A percentile compares a stretch with the other conserved stretches of the same genome.
These are phyloP conservation scores for Glyptemys insculpta DNA, from an alignment of 2,797 vertebrate species.

Conservation along the genomic window DNA sequence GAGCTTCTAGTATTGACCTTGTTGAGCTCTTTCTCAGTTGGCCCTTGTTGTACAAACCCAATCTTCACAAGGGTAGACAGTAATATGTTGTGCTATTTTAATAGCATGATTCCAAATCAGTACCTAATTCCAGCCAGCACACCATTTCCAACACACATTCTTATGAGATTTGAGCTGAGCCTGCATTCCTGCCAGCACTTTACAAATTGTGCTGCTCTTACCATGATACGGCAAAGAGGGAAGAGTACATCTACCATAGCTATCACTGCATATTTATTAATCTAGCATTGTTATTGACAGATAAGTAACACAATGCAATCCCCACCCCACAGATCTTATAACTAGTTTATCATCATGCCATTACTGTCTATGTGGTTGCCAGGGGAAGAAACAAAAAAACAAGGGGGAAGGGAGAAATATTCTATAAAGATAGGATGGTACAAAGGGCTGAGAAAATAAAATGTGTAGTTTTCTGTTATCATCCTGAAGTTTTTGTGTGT, in stretches of 20 bases:
- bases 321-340: slow-evolving; percentile 51
- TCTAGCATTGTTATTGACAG: slow-evolving; percentile 50
- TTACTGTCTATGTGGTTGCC: slow-evolving; percentile 48
- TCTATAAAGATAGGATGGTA: slow-evolving; percentile 28
- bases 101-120: neutral
- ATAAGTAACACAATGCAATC: slow-evolving; percentile 65
- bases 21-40: neutral
- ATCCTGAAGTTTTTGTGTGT: neutral
- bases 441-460: slow-evolving; percentile 60
- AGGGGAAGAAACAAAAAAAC: slow-evolving; percentile 54
- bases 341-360: slow-evolving; percentile 62
- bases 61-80: neutral
- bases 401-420: slow-evolving; percentile 26
- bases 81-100: neutral
- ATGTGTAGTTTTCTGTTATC: slow-evolving; percentile 20
- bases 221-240: slow-evolving; percentile 2
- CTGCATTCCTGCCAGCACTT: slow-evolving; percentile 16
- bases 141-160: neutral
- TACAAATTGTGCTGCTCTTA: slow-evolving; percentile 38
- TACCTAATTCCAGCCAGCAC: neutral
- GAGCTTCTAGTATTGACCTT: neutral
- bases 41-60: neutral
- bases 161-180: neutral
- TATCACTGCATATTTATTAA: slow-evolving; percentile 60
- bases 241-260: slow-evolving; percentile 52